Evolutionary conservation across 2,113 vertebrate species (phyloP).

Genomic region (Motacilla alba): DNA sequence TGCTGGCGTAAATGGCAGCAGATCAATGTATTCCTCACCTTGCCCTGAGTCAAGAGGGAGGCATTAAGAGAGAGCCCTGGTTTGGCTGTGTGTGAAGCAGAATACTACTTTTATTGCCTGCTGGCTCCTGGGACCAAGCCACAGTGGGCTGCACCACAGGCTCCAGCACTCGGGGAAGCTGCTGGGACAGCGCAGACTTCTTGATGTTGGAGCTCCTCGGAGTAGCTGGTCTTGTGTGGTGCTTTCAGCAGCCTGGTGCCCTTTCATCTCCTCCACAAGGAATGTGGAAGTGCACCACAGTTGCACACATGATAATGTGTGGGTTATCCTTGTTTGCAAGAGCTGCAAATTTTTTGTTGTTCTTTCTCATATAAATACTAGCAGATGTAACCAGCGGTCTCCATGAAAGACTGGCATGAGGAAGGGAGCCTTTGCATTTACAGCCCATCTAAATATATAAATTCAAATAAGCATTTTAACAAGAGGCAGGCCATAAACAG

Average conservation of each 20-base stretch:
- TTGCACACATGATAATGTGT: conserved; percentile 16
- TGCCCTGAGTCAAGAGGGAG: neutral
- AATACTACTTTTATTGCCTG: neutral
- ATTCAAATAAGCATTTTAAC: conserved; percentile 30
- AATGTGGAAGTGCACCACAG: conserved; percentile 20
- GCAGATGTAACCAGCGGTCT: conserved; percentile 45
- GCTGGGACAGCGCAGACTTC: neutral
- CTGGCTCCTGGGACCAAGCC: neutral
- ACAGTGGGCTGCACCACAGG: neutral
- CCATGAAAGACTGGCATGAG: neutral
- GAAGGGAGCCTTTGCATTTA: conserved; percentile 15
- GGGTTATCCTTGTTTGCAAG: conserved; percentile 59
- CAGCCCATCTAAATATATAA: conserved; percentile 34
- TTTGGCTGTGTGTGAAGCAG: neutral
- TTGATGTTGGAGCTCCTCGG: neutral
- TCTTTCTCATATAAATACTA: conserved; percentile 49
- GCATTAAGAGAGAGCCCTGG: neutral
- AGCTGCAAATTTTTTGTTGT: conserved; percentile 57
- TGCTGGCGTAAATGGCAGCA: rapidly evolving
- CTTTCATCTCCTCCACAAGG: conserved; percentile 36
- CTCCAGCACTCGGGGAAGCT: neutral
- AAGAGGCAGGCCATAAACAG: neutral
- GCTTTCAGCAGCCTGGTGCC: neutral
- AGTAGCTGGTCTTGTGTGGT: neutral
- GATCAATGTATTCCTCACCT: rapidly evolving